These are phyloP conservation scores for Leptoteleia sp. DNA, from an alignment of 1,140 invertebrate species.

Conservation along the genomic window DNA sequence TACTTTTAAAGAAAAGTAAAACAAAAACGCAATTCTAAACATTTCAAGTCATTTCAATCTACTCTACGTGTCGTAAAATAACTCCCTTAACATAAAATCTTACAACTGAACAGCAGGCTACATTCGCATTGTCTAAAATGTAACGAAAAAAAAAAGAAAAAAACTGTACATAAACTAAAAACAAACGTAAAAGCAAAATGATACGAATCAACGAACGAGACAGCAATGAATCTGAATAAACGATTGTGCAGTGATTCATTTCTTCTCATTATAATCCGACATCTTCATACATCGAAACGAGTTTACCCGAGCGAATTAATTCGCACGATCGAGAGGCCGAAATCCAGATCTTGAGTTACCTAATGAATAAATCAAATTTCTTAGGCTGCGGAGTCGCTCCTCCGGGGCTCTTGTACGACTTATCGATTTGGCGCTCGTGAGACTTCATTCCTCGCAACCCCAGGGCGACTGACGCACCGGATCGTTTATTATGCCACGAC, in stretches of 20 bases:
- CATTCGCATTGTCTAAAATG: no score
- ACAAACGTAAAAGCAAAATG: no score
- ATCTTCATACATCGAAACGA: slow-evolving; percentile 13
- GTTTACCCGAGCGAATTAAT: slow-evolving; percentile 26
- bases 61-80: no score
- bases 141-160: no score
- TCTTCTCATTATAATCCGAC: slow-evolving; percentile 12
- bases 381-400: slow-evolving; percentile 17
- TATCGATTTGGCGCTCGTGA: slow-evolving; percentile 48
- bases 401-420: slow-evolving; percentile 21
- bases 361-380: slow-evolving; percentile 60
- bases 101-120: no score
- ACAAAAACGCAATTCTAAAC: no score
- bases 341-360: slow-evolving; percentile 52
- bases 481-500: slow-evolving; percentile 67
- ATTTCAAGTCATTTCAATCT: no score
- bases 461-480: slow-evolving; percentile 20
- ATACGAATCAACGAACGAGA: no score
- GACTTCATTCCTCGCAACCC: slow-evolving; percentile 31
- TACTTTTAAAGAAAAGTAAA: no score
- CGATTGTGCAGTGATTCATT: slow-evolving; percentile 13
- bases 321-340: slow-evolving; percentile 13
- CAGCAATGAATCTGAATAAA: slow-evolving; percentile 12
- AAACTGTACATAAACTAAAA: no score
- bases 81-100: no score